Base-by-base conservation (phyloP, 2,888 invertebrate species). In the Chaitophorus viminalis region DNA sequence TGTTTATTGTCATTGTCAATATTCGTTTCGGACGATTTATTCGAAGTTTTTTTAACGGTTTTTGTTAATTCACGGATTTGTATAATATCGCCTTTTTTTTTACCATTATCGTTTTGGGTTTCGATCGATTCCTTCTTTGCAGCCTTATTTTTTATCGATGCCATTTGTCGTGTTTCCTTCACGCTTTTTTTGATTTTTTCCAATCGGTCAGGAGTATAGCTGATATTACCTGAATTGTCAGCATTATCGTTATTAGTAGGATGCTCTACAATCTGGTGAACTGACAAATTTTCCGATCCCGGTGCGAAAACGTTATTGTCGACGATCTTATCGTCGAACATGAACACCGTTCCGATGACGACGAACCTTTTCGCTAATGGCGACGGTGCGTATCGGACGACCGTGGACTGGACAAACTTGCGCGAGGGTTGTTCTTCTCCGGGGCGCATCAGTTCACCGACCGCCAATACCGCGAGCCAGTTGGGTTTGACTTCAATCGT, bases 351-450 rank as follows among this genome's bases (percentile, higher is more conserved):
- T 8, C 70, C 70, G 31, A 70, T 31, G 70, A 70, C 70, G 17
- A 29, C 29, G 70, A 70, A 70, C 70, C 31, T 25, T 21, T 60
- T 8, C 68, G 70, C 29, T 11, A 29, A n/a, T 29, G 68, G 3
- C 68, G 68, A 6, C 68, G 68, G 1, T 29, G 68, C 68, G 68
- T 9, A 68, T 11, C n/a, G 3, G 70, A 70, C 29, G 29, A 70
- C 70, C 11, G 70, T 70, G 70, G 29, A 70, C 70, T 70, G 70
- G 70, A 70, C 70, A 31, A 70, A 70, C 31, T 31, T 29, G 70
- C 70, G 70, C 29, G 29, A 14, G 8, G 60, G 60, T 25, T 5
- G 60, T 5, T 21, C 21, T 60, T 3, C 60, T 6, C 5, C 29
- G 29, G 29, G 6, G 14, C 29, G 29, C 17, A 3, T 0, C 31